These are phyloP conservation scores for Chelmon rostratus DNA, from an alignment of 2,797 vertebrate genomes.

Conservation along the genomic window DNA sequence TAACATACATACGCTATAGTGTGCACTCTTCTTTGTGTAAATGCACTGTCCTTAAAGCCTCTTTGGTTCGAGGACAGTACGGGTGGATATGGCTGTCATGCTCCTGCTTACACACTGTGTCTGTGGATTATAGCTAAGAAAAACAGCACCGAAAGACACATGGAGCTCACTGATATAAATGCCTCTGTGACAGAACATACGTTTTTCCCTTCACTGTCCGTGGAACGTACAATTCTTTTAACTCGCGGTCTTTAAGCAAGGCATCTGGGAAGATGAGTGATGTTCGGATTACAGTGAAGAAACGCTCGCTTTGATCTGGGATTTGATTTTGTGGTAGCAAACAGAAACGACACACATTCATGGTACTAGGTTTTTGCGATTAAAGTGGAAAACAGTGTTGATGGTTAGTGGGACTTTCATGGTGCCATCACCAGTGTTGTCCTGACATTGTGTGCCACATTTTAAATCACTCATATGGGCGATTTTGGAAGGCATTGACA, in stretches of 20 bases:
- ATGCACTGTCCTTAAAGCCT: slow-evolving; percentile 10
- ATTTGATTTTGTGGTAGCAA: slow-evolving; percentile 22
- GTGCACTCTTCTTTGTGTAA: neutral
- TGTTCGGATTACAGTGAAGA: slow-evolving; percentile 15
- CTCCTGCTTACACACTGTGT: slow-evolving; percentile 3
- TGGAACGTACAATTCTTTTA: neutral
- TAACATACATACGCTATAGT: neutral
- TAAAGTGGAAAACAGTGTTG: slow-evolving; percentile 8
- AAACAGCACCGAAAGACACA: slow-evolving; percentile 16
- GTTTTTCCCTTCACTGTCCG: slow-evolving; percentile 4
- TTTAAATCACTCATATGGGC: neutral
- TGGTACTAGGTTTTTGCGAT: neutral
- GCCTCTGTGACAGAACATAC: slow-evolving; percentile 11
- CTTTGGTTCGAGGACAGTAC: slow-evolving; percentile 14
- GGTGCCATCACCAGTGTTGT: neutral
- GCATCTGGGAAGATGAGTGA: slow-evolving; percentile 15
- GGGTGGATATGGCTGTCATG: slow-evolving; percentile 29
- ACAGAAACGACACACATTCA: neutral
- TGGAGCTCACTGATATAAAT: slow-evolving; percentile 44
- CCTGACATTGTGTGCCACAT: no score
- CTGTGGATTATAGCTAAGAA: slow-evolving; percentile 27
- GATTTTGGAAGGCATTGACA: neutral
- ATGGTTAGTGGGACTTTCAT: neutral
- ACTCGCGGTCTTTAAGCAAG: neutral
- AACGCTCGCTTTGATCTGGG: slow-evolving; percentile 30